Evolutionary conservation across 2,888 invertebrate genomes (phyloP).

Genomic region (Siphlonurus alternatus): DNA sequence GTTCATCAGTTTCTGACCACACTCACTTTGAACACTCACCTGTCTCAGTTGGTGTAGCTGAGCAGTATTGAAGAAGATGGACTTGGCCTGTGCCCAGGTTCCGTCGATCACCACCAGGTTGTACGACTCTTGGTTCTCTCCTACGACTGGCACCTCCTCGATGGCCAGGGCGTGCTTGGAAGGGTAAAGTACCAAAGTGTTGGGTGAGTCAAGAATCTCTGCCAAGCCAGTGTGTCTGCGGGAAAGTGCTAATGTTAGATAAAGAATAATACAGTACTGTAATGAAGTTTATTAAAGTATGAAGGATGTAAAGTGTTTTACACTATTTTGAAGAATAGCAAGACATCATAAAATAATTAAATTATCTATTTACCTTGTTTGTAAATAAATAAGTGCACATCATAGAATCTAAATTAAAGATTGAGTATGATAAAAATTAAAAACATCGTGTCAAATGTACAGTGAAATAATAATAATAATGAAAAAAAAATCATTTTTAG

Average conservation of each 20-base stretch:
- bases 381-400: no score
- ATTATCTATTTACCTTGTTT: no score
- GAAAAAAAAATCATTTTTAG: no score
- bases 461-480: no score
- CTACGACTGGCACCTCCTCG: conserved; percentile 28
- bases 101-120: conserved; percentile 80
- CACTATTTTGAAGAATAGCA: no score
- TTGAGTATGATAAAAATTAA: no score
- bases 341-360: no score
- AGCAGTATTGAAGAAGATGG: conserved; percentile 70
- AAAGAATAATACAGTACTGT: conserved; percentile 1
- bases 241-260: conserved; percentile 8
- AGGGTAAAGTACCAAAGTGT: conserved; percentile 66
- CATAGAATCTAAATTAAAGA: no score
- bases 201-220: conserved; percentile 42
- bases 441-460: no score
- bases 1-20: no score
- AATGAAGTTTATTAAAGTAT: no score
- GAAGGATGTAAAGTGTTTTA: no score
- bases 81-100: conserved; percentile 91
- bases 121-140: conserved; percentile 34
- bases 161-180: conserved; percentile 57
- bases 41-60: conserved; percentile 56
- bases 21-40: conserved; percentile 22
- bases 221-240: conserved; percentile 37